Conservation (phyloP, 2,113 vertebrate genomes). For the Paracanthobrama guichenoti region DNA sequence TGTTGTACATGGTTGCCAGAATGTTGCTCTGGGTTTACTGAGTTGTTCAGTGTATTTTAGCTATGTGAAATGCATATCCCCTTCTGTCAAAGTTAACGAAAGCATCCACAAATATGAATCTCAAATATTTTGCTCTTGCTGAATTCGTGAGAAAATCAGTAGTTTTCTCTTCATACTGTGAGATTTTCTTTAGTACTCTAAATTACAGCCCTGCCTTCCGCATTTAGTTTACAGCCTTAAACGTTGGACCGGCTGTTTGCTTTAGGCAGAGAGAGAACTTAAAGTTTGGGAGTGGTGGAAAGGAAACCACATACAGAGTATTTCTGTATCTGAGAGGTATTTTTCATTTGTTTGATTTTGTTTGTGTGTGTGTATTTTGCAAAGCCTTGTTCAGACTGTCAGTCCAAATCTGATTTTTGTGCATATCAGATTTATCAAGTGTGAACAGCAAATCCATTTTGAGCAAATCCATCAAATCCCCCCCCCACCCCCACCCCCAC, state of each 20-base stretch:
- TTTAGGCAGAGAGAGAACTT: neutral
- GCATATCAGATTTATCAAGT: too few species aligned
- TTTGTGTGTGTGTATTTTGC: too few species aligned
- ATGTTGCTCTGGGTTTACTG: neutral
- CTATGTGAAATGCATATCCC: neutral
- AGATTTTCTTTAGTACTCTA: neutral
- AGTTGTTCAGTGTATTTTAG: neutral
- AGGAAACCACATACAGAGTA: constrained; percentile 5
- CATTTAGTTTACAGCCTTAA: constrained; percentile 15
- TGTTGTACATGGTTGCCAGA: neutral
- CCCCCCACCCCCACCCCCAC: too few species aligned
- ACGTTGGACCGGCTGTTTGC: neutral
- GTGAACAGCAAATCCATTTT: too few species aligned
- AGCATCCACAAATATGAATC: neutral
- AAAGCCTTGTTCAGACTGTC: too few species aligned
- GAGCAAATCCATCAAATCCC: too few species aligned
- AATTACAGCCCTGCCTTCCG: constrained; percentile 4
- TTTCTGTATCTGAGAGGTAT: neutral
- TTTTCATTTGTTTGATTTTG: too few species aligned
- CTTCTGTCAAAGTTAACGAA: neutral
- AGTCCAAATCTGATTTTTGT: too few species aligned
- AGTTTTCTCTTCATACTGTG: too few species aligned
- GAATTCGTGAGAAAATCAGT: neutral
- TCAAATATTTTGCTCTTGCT: neutral
- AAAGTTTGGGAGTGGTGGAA: constrained; percentile 1